Evolutionary conservation across 2,113 vertebrate species (phyloP).

Genomic region (Seriola aureovittata): DNA sequence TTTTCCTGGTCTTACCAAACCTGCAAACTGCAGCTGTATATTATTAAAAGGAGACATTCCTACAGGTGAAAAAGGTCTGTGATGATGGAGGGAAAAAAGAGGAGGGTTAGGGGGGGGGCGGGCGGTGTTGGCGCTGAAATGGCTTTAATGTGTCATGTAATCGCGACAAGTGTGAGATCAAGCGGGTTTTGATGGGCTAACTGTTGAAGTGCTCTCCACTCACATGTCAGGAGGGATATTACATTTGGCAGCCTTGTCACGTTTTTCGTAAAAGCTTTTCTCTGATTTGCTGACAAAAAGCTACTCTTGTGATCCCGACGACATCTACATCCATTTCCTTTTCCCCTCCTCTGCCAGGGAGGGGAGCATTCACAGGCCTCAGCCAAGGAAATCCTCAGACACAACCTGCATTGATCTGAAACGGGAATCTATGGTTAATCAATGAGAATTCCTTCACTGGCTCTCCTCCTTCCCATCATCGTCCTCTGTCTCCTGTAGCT

Average conservation of each 20-base stretch:
- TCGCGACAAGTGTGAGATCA: slow-evolving; percentile 75
- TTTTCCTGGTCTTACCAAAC: slow-evolving; percentile 15
- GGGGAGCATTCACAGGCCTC: slow-evolving; percentile 24
- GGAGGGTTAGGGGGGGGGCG: neutral
- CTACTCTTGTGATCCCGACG: slow-evolving; percentile 36
- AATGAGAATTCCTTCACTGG: slow-evolving; percentile 34
- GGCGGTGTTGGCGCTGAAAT: slow-evolving; percentile 44
- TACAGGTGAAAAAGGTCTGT: slow-evolving; percentile 28
- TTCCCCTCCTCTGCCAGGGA: slow-evolving; percentile 18
- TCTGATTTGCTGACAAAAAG: slow-evolving; percentile 75
- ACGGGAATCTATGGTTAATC: slow-evolving; percentile 47
- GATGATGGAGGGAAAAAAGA: neutral
- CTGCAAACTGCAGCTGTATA: neutral
- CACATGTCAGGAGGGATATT: slow-evolving; percentile 69
- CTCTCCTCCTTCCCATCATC: slow-evolving; percentile 23
- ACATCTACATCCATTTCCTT: slow-evolving; percentile 58
- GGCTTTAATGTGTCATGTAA: slow-evolving; percentile 76
- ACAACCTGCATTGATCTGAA: slow-evolving; percentile 40
- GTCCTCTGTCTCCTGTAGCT: slow-evolving; percentile 27
- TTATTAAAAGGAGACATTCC: slow-evolving; percentile 42
- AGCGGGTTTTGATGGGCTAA: slow-evolving; percentile 68
- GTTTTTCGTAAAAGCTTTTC: slow-evolving; percentile 65
- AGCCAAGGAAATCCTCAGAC: slow-evolving; percentile 30
- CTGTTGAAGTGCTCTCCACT: slow-evolving; percentile 69
- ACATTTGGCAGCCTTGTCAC: slow-evolving; percentile 75